These are phyloP conservation scores for Sebastiscus albofasciatus DNA, from an alignment of 2,797 vertebrate genomes.

Conservation along the genomic window DNA sequence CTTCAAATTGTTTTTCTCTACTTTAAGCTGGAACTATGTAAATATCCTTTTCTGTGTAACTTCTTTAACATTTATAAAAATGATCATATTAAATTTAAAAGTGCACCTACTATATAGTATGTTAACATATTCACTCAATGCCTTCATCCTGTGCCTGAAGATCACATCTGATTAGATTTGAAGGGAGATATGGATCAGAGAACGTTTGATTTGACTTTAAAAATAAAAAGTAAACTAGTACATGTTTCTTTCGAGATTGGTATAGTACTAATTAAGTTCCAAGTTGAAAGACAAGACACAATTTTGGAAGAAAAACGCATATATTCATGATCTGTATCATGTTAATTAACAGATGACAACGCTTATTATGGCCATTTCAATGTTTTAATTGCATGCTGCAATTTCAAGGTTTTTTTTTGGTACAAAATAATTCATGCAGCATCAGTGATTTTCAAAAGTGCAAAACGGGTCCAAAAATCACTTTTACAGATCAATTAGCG, in stretches of 20 bases:
- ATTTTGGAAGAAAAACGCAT: neutral
- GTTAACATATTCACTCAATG: neutral
- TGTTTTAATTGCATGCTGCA: conserved; percentile 77
- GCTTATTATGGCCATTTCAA: conserved; percentile 46
- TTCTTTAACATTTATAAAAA: neutral
- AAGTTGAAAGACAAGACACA: neutral
- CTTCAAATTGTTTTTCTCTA: neutral
- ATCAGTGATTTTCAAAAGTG: conserved; percentile 79
- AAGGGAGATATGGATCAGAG: neutral
- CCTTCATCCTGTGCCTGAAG: neutral
- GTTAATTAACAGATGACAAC: conserved; percentile 48
- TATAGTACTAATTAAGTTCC: neutral
- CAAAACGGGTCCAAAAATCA: conserved; percentile 78
- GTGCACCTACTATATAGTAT: neutral
- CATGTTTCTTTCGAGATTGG: neutral
- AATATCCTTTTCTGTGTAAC: neutral
- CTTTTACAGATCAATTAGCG: conserved; percentile 67
- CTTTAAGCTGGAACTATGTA: neutral
- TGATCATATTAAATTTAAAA: neutral
- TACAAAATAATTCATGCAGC: conserved; percentile 86
- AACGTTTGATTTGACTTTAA: neutral
- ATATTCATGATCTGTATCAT: neutral
- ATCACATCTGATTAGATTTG: neutral
- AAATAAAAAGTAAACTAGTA: neutral
- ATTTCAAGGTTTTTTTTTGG: conserved; percentile 62